Evolutionary conservation across 2,113 vertebrate genomes (phyloP).

Genomic region (Rhabdomys dilectus): DNA sequence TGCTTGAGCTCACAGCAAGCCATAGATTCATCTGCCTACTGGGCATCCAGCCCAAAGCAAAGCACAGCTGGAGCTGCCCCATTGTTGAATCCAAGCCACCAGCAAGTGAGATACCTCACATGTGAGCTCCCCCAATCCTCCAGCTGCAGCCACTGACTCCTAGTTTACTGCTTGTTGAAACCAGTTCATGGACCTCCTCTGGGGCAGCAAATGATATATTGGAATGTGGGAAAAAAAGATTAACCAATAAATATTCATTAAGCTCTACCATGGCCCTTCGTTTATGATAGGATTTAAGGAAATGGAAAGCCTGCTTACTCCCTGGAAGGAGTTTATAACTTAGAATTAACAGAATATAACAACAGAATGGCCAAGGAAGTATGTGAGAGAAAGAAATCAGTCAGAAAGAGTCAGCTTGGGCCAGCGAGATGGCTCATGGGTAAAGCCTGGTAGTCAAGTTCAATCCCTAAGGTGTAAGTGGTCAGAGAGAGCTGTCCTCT

Average conservation of each 20-base stretch:
- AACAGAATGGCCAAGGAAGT: neutral
- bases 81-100: neutral
- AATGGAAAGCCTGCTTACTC: neutral
- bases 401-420: neutral
- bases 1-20: neutral
- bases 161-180: slow-evolving; percentile 60
- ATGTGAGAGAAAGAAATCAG: neutral
- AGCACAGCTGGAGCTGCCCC: neutral
- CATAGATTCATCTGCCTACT: neutral
- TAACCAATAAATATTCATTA: slow-evolving; percentile 57
- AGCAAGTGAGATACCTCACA: neutral
- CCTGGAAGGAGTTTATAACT: slow-evolving; percentile 49
- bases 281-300: neutral
- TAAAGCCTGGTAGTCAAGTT: neutral
- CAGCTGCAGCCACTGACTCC: neutral
- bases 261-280: neutral
- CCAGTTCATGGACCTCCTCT: neutral
- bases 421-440: neutral
- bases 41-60: neutral
- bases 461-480: neutral
- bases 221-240: neutral
- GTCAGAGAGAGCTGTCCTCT: neutral
- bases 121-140: neutral
- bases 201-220: slow-evolving; percentile 16
- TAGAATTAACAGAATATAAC: neutral